Conservation (phyloP, 2,888 invertebrate species). For the Tromatobia lineatoria region DNA sequence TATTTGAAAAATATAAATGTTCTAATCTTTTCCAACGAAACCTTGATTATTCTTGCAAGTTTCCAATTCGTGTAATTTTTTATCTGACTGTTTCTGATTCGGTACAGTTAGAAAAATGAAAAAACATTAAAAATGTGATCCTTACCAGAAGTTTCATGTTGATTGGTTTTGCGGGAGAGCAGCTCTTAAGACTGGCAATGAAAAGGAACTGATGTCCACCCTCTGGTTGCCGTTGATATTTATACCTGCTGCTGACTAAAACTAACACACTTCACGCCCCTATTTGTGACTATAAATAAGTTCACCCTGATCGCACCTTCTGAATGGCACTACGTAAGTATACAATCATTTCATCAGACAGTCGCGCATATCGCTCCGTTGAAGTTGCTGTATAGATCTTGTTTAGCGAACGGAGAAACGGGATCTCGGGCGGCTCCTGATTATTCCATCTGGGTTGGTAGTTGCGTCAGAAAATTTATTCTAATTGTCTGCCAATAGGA, state of each 20-base stretch:
- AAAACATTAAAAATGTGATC: background rate
- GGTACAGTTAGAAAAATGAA: background rate
- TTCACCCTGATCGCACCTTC: conserved; percentile 28
- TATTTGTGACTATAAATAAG: background rate
- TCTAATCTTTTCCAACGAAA: background rate
- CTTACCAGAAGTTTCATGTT: conserved; percentile 76
- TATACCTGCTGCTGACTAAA: conserved; percentile 68
- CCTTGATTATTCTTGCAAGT: background rate
- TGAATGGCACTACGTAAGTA: background rate
- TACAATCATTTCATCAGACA: conserved; percentile 37
- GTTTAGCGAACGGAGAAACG: conserved; percentile 73
- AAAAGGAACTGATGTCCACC: conserved; percentile 72
- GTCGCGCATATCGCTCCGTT: conserved; percentile 24
- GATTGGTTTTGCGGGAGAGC: conserved; percentile 58
- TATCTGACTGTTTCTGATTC: background rate
- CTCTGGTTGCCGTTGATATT: conserved; percentile 67
- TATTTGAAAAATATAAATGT: no score
- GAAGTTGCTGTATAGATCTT: conserved; percentile 46
- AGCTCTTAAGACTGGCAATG: conserved; percentile 55
- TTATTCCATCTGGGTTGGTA: conserved; percentile 55
- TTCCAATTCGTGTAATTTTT: background rate
- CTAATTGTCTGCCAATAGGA: conserved; percentile 46
- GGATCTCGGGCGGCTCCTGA: conserved; percentile 62
- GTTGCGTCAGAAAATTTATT: conserved; percentile 72
- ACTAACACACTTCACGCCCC: conserved; percentile 52